These are phyloP conservation scores for Chlorodrepanis virens DNA, from an alignment of 2,113 vertebrate species.

Conservation along the genomic window DNA sequence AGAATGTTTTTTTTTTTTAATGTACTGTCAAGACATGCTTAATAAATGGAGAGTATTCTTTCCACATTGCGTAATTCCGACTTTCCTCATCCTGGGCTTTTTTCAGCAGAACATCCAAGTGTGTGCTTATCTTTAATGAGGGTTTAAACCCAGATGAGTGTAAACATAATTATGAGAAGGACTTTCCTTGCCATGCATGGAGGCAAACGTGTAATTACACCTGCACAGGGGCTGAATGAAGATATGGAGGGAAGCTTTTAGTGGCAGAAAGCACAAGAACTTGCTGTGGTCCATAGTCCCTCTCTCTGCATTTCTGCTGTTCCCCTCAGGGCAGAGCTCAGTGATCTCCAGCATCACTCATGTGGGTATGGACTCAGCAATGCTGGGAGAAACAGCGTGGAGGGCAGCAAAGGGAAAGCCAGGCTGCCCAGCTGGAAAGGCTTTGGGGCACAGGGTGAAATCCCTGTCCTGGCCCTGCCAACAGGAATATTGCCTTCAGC, in stretches of 20 bases:
- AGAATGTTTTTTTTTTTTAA: neutral
- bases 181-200: neutral
- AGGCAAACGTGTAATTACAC: neutral
- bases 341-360: fast-evolving
- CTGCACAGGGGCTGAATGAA: neutral
- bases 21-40: conserved; percentile 38
- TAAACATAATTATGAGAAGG: neutral
- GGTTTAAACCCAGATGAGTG: neutral
- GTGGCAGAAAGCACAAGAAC: neutral
- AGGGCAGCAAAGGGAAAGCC: neutral
- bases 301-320: neutral
- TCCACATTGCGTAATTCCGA: conserved; percentile 26
- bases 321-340: neutral
- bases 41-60: conserved; percentile 37
- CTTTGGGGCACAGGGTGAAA: neutral
- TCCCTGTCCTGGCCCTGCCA: neutral
- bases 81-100: conserved; percentile 1
- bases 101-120: neutral
- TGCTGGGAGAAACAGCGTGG: neutral
- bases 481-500: neutral
- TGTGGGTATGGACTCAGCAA: neutral
- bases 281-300: neutral
- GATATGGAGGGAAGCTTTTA: neutral
- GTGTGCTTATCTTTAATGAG: neutral
- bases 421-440: neutral